Base-by-base conservation (phyloP, 1,140 invertebrate genomes). In the Chironomus striatipennis region DNA sequence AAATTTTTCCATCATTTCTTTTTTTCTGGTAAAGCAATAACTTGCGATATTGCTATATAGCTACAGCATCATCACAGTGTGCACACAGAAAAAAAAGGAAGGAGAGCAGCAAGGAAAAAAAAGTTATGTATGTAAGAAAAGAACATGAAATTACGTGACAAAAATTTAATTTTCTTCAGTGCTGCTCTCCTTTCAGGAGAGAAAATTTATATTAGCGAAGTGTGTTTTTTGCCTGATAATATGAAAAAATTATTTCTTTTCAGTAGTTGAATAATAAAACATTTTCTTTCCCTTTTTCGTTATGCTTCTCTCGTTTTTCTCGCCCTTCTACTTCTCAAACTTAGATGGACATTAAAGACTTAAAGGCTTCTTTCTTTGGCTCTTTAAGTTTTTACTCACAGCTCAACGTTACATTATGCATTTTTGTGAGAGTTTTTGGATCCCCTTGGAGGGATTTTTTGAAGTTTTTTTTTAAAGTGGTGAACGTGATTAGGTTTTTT, bases 141-240 rank as follows among this genome's bases (percentile, higher is more conserved):
- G 65, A 70, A 70, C 65, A 70, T 70, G 20, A 70, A 70, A 70
- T 70, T 70, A 70, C 65, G 65, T 70, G 65, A 70, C 65, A 70
- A 70, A 70, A 70, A 70, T 70, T 20, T 70, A 70, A 70, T 70
- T 20, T 70, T 70, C 20, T 57, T 15, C 47, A 57, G 47, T 57
- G 47, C 47, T 57, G 47, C 47, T 57, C 47, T 57, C 47, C 47
- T 57, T 57, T 15, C 47, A 57, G 47, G 47, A 57, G 47, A 57
- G 47, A 57, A 57, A 57, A 57, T 57, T 57, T 57, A 57, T 57
- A 57, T 57, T 57, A 57, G 47, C 47, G 47, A n/a, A 57, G 47
- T 57, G 47, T 57, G 47, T 57, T 57, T 34, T 57, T 57, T n/a
- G 47, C 47, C 47, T 57, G 47, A 57, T 57, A 57, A 57, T 57